A percentile compares a stretch with the other conserved stretches of the same genome.
Evolutionary conservation across 2,888 invertebrate species (phyloP).

Genomic region (Alcis repandata): DNA sequence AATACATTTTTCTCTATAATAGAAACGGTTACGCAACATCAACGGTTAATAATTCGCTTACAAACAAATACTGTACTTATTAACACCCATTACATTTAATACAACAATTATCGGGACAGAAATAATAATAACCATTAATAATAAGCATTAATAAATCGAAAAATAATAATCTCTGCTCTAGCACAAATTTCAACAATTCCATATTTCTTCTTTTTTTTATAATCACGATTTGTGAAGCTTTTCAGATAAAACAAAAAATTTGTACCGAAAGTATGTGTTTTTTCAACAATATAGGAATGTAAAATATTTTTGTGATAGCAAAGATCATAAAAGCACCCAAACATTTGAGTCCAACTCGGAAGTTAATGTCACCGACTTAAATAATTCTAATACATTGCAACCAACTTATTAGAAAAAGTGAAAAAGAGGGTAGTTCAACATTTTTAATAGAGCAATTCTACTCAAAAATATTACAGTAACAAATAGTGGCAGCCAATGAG

Average conservation of each 20-base stretch:
- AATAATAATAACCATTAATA: constrained; percentile 60
- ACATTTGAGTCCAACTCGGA: constrained; percentile 40
- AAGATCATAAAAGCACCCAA: constrained; percentile 74
- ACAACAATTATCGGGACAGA: constrained; percentile 72
- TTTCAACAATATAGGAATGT: constrained; percentile 76
- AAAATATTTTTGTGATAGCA: constrained; percentile 61
- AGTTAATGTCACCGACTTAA: constrained; percentile 53
- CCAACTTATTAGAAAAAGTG: background rate
- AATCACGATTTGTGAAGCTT: background rate
- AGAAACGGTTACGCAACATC: constrained; percentile 57
- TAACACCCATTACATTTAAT: constrained; percentile 64
- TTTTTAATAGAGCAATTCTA: background rate
- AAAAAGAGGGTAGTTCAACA: background rate
- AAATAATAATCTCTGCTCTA: constrained; percentile 82
- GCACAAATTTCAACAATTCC: constrained; percentile 81
- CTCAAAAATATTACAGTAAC: background rate
- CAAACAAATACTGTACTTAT: constrained; percentile 75
- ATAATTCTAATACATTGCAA: constrained; percentile 9
- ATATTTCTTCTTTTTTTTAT: constrained; percentile 54
- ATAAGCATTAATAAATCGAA: constrained; percentile 79
- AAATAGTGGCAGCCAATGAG: too few relatives aligned
- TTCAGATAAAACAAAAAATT: constrained; percentile 53
- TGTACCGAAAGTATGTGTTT: constrained; percentile 57
- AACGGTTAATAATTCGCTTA: constrained; percentile 62
- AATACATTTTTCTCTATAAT: constrained; percentile 36